Evolutionary conservation across 2,113 vertebrate species (phyloP).

Genomic region (Cromileptes altivelis): DNA sequence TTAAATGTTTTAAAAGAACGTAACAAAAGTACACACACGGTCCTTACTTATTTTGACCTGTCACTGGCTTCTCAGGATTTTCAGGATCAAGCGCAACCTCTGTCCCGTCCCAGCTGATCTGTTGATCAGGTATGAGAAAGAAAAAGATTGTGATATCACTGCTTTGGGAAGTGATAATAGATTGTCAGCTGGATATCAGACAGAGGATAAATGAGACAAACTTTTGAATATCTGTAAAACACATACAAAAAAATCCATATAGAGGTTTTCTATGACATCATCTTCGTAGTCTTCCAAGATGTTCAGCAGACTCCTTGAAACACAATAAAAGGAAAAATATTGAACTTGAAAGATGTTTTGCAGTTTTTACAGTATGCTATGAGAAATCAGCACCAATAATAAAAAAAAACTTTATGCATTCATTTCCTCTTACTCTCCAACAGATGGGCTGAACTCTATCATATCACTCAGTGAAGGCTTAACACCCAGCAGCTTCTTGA

Average conservation of each 20-base stretch:
- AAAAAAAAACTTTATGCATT: not conserved
- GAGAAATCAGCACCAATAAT: not conserved
- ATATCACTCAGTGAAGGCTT: conserved; percentile 79
- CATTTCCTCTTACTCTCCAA: conserved; percentile 68
- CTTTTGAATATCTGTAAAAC: not conserved
- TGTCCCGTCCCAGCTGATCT: conserved; percentile 77
- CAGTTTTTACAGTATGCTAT: not conserved
- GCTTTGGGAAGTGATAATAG: not conserved
- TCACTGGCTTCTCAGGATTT: conserved; percentile 71
- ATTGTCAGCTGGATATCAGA: not conserved
- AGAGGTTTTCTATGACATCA: conserved; percentile 63
- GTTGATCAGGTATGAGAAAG: conserved; percentile 44
- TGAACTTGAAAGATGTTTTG: not conserved
- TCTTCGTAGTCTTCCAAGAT: conserved; percentile 77
- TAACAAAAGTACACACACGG: not conserved
- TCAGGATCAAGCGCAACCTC: conserved; percentile 73
- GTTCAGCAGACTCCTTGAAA: conserved; percentile 77
- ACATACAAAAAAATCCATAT: conserved; percentile 79
- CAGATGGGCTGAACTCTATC: conserved; percentile 66
- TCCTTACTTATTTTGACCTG: conserved; percentile 78
- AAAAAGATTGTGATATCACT: not conserved
- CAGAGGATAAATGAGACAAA: not conserved
- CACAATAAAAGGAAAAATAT: not conserved
- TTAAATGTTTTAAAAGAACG: not conserved
- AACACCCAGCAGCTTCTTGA: conserved; percentile 82